Conservation (phyloP, 92 coral and sea anemone genomes). For the Palythoa grandiflora region DNA sequence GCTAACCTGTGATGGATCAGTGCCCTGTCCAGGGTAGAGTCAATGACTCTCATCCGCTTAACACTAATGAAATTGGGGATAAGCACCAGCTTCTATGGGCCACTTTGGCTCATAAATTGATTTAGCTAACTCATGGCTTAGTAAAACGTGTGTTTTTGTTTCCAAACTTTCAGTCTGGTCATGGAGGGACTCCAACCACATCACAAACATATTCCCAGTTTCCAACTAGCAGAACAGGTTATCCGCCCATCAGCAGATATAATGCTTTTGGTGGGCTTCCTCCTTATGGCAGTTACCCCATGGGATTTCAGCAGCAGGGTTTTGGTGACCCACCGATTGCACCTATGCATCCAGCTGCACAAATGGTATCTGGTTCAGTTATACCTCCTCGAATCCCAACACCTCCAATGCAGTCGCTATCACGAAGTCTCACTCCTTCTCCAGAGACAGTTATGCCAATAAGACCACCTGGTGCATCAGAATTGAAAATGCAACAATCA, state of each 20-base stretch:
- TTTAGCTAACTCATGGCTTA: background rate
- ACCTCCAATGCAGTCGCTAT: conserved; percentile 73
- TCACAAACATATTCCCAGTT: conserved; percentile 65
- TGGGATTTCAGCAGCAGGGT: conserved; percentile 67
- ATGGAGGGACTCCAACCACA: conserved; percentile 48
- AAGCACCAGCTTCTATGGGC: too few species aligned
- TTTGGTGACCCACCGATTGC: conserved; percentile 48
- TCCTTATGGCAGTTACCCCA: conserved; percentile 69
- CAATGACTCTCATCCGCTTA: too few species aligned
- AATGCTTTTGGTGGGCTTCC: conserved; percentile 86
- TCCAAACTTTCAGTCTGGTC: conserved; percentile 37
- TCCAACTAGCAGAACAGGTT: conserved; percentile 51
- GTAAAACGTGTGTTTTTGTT: background rate
- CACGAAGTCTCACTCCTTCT: conserved; percentile 89
- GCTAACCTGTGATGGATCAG: too few species aligned
- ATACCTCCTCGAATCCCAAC: conserved; percentile 81
- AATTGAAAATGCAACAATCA: conserved; percentile 64
- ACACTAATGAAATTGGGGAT: too few species aligned
- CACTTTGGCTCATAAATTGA: too few species aligned
- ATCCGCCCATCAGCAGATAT: conserved; percentile 69
- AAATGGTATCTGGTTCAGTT: conserved; percentile 64
- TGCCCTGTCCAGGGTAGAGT: too few species aligned
- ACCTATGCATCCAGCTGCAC: conserved; percentile 59
- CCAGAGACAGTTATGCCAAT: conserved; percentile 78
- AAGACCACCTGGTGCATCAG: conserved; percentile 48